Conservation (phyloP, 2,797 vertebrate species). For the Masticophis lateralis region DNA sequence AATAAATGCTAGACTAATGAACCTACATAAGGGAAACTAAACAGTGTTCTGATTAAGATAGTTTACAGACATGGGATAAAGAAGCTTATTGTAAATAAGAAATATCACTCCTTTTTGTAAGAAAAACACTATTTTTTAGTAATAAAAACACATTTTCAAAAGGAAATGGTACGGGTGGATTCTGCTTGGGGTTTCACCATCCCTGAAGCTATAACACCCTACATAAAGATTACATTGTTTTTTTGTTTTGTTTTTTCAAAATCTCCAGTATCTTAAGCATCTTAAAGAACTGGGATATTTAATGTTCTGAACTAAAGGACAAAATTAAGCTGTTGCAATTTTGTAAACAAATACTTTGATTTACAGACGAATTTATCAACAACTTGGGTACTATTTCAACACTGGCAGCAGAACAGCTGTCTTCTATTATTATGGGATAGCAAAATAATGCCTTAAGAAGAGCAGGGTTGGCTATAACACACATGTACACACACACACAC, state of each 20-base stretch:
- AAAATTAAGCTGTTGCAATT: not conserved
- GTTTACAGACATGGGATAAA: not conserved
- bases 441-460: not conserved
- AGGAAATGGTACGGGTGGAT: not conserved
- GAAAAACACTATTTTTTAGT: not conserved
- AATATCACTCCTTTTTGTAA: not conserved
- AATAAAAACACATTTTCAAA: not conserved
- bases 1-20: not conserved
- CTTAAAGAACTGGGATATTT: not conserved
- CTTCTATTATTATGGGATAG: not conserved
- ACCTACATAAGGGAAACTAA: not conserved
- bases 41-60: not conserved
- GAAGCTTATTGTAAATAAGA: not conserved
- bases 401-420: not conserved
- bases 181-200: not conserved
- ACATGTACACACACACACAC: not conserved
- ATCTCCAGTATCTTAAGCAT: not conserved
- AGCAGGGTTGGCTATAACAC: not conserved
- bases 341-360: not conserved
- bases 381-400: not conserved
- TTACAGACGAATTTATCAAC: not conserved
- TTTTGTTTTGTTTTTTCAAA: not conserved
- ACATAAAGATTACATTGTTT: not conserved
- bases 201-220: not conserved
- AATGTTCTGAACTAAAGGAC: not conserved